Percentiles rank a stretch among this genome's conserved stretches.
These are phyloP conservation scores for Myzus persicae DNA, from an alignment of 1,140 invertebrate species.

Conservation along the genomic window DNA sequence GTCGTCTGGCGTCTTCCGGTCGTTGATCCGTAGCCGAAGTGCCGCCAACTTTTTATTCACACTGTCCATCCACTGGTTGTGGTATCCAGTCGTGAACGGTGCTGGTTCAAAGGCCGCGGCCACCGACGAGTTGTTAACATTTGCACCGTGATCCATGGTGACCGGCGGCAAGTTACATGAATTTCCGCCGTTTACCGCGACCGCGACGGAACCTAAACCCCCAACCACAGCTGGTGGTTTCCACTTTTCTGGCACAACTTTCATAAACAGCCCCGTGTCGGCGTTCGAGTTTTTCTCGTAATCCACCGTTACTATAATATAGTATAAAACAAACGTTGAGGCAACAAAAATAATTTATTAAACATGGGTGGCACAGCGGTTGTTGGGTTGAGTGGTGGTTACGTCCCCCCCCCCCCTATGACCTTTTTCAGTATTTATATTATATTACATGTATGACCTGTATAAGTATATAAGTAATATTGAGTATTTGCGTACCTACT, in stretches of 20 bases:
- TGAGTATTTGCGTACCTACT: no score
- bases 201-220: background rate
- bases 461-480: background rate
- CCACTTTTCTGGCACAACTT: background rate
- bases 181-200: background rate
- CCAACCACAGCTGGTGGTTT: background rate
- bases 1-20: background rate
- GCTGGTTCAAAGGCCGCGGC: background rate
- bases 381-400: background rate
- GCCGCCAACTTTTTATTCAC: background rate
- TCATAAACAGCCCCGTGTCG: constrained; percentile 80
- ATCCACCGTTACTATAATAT: constrained; percentile 84
- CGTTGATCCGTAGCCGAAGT: background rate
- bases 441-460: background rate
- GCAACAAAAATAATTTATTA: background rate
- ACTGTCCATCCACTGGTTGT: background rate
- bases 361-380: background rate
- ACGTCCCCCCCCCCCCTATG: background rate
- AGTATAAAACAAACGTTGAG: background rate
- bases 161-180: background rate
- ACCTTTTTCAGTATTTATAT: background rate
- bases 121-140: background rate
- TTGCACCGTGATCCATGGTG: background rate
- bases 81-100: background rate
- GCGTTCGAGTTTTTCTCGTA: constrained; percentile 77